phyloP scores from a whole-genome alignment of 2,113 vertebrate species.

The Tyrannus savana region DNA sequence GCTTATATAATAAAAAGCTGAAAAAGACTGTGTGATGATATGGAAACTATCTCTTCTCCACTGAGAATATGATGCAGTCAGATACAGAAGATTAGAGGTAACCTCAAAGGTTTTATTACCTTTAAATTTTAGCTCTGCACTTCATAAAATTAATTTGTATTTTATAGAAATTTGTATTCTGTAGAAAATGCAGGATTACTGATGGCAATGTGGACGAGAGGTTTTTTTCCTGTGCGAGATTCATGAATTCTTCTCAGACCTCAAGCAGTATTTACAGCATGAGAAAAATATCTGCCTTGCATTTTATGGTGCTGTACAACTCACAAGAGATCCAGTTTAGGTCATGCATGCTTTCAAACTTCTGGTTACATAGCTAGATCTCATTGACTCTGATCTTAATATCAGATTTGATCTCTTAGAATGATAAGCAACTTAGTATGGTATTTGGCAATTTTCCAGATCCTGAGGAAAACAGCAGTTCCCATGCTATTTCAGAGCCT shows the following conservation, averaged over 20 bases:
- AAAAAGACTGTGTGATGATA: neutral
- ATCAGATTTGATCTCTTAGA: neutral
- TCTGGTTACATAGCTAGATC: neutral
- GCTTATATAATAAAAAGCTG: neutral
- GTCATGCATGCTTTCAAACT: neutral
- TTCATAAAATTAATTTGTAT: conserved; percentile 60
- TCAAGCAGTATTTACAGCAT: neutral
- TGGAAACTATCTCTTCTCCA: conserved; percentile 9
- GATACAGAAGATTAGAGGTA: conserved; percentile 20
- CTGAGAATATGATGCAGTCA: neutral
- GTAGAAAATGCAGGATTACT: conserved; percentile 39
- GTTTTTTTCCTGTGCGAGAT: neutral
- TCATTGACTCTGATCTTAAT: neutral
- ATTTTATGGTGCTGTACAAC: neutral
- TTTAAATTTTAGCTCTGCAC: neutral
- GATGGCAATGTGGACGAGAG: neutral
- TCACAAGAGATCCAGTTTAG: neutral
- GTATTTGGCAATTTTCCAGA: neutral
- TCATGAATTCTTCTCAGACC: neutral
- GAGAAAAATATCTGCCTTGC: neutral
- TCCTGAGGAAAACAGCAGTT: neutral
- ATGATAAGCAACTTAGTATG: neutral
- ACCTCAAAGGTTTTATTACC: conserved; percentile 2
- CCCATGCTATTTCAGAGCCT: neutral
- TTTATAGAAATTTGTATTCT: neutral